Evolutionary conservation across 2,888 invertebrate genomes (phyloP), one percentile per base, ranked within the genome.

Genomic region (Cynaeus angustus): DNA sequence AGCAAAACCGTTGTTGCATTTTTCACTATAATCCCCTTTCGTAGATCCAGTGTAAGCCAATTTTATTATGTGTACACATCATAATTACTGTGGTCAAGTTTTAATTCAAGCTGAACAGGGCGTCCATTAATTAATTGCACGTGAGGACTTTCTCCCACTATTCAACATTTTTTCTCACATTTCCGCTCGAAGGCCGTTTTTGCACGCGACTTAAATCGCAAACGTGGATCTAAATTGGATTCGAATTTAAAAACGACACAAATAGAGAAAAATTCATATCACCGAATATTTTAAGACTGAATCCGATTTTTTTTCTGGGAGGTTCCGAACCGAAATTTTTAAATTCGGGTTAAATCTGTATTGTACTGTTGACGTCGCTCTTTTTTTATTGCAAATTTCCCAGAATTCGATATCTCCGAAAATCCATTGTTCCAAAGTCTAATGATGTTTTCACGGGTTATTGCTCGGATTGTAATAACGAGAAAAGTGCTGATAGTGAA

Each of bases 171-270:
- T 65, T 65, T 64, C n/a, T 37, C 38, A 56, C 4, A 41, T 55
- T 26, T 58, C 28, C 53, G 16, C 16, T 3, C n/a, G 33, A 67
- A 67, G 67, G 67, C 33, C 59, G 14, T 26, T 33, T 28, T 50
- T 52, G 59, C 67, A 67, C 67, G 67, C 67, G 10, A 67, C 16
- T 37, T 16, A 67, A 62, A 62, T 62, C 61, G 12, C 33, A 12
- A 62, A 56, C 33, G 30, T 21, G 26, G 21, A 66, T 66, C 50
- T 58, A 43, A 59, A 59, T 59, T 59, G 59, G 14, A 6, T 12
- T 53, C 37, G 53, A 53, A 33, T 26, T 53, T 53, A 26, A 45
- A 46, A n/a, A n/a, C n/a, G n/a, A n/a, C n/a, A n/a, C n/a, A n/a
- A n/a, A n/a, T n/a, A n/a, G n/a, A n/a, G n/a, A n/a, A n/a, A n/a